Percentiles rank a stretch among this genome's conserved stretches.
Evolutionary conservation across 2,113 vertebrate genomes (phyloP).

Genomic region (Myanophis thanlyinensis): DNA sequence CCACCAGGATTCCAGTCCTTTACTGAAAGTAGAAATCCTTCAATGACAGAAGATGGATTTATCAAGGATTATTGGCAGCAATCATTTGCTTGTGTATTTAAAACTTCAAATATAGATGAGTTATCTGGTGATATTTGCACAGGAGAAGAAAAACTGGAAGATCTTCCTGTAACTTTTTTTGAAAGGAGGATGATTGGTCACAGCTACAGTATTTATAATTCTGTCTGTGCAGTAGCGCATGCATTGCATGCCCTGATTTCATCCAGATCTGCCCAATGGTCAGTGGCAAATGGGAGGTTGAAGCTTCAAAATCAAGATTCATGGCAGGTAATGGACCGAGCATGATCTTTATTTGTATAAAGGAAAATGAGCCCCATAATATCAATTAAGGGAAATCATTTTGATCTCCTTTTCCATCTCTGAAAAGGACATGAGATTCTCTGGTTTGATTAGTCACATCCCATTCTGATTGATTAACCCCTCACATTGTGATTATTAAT

Average conservation of each 20-base stretch:
- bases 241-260: not conserved
- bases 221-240: not conserved
- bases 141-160: not conserved
- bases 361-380: too few species aligned
- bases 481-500: too few species aligned
- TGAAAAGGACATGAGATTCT: too few species aligned
- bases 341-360: not conserved
- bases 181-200: not conserved
- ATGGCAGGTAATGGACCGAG: not conserved
- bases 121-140: not conserved
- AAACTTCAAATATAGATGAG: not conserved
- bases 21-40: not conserved
- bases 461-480: too few species aligned
- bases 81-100: not conserved
- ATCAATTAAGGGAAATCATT: too few species aligned
- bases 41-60: not conserved
- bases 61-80: constrained; percentile 6
- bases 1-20: not conserved
- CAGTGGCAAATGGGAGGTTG: not conserved
- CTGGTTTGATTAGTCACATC: too few species aligned
- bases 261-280: not conserved
- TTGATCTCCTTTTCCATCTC: too few species aligned
- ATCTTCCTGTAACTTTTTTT: not conserved
- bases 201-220: constrained; percentile 11
- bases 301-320: not conserved